Conservation (phyloP, 2,113 vertebrate species). For the Rhinichthys klamathensis region DNA sequence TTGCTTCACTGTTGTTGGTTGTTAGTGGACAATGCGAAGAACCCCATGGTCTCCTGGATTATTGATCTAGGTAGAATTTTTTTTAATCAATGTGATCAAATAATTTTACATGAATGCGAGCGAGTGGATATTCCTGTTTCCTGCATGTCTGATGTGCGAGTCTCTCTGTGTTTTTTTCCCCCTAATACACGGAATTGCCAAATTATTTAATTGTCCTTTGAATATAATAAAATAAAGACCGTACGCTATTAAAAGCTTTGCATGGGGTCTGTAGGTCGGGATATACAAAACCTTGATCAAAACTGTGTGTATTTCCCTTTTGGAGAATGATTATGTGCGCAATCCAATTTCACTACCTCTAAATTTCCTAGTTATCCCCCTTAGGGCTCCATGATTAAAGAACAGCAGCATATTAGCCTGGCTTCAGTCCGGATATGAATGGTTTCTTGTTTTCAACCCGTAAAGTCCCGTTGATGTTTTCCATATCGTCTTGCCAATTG, state of each 20-base stretch:
- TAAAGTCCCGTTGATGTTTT: not conserved
- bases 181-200: not conserved
- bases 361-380: not conserved
- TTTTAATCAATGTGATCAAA: not conserved
- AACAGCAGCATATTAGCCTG: not conserved
- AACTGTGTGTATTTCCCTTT: not conserved
- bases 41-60: not conserved
- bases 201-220: constrained; percentile 9
- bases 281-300: not conserved
- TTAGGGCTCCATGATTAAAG: not conserved
- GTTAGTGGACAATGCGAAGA: not conserved
- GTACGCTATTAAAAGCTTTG: not conserved
- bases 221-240: not conserved
- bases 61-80: no score
- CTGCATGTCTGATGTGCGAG: not conserved
- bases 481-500: not conserved
- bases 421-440: not conserved
- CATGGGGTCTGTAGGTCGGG: not conserved
- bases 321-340: not conserved
- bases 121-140: not conserved
- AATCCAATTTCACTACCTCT: not conserved
- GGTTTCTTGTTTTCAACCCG: not conserved
- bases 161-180: not conserved
- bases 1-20: not conserved
- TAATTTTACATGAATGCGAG: not conserved